Base-by-base conservation (phyloP, 2,797 vertebrate genomes). In the Aratinga solstitialis region DNA sequence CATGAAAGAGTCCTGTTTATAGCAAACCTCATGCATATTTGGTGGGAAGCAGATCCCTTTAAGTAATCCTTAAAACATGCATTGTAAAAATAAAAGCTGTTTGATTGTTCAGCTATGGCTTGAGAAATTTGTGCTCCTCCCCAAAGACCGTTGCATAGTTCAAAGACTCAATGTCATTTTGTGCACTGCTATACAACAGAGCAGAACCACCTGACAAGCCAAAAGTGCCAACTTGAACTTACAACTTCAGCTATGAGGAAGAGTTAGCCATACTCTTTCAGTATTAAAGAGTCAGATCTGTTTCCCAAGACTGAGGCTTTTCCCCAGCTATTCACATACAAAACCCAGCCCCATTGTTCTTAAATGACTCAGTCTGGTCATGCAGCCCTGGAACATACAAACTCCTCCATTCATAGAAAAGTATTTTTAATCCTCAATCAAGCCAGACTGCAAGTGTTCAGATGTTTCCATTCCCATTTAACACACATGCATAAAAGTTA, bases 401-500 rank as follows among this genome's bases (percentile, higher is more conserved):
- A 88, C 94, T 93, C 87, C 62, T 84, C 85, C 13, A 6, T 62
- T 84, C 32, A 43, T 97, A 95, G 47, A 96, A 96, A 95, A 96
- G 94, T 90, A 95, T 43, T 97, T 97, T 96, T 97, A 97, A 96
- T 97, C 95, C 94, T 91, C 80, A 51, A 48, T 83, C 89, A 84
- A 95, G 77, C 80, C 94, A 91, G 22, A 90, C 2, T 71, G 91
- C 76, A 75, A 93, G 51, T 51, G 81, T 94, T 96, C 96, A 90
- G 93, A 84, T 94, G 91, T 87, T 95, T 95, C 88, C 96, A 93
- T 92, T 96, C 89, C 94, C 88, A 38, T 84, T 90, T 51, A 79
- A 96, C 93, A 96, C 86, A 96, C 96, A 97, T 96, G 95, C 96
- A 93, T 34, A 23, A 73, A 69, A 84, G 51, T 75, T 92, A 72